These are phyloP conservation scores for Odontocerum albicorne DNA, from an alignment of 2,888 invertebrate species.

Conservation along the genomic window DNA sequence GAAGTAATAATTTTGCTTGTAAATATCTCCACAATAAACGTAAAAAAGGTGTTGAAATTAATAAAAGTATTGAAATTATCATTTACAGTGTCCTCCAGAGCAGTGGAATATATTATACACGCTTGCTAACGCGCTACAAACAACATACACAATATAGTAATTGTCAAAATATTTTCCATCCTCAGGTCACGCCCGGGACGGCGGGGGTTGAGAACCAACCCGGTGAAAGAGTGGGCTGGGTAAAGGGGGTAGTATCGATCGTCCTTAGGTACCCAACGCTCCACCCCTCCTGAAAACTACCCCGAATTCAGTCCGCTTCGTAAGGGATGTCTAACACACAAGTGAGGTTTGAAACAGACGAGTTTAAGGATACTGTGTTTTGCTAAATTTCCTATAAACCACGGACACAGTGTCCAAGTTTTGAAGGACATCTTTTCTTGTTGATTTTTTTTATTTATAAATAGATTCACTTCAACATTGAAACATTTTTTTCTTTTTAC, in stretches of 20 bases:
- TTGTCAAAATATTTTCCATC: conserved; percentile 22
- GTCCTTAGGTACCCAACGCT: conserved; percentile 1
- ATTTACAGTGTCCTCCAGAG: too few relatives aligned
- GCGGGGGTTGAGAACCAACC: not conserved
- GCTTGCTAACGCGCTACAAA: conserved; percentile 6
- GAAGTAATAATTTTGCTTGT: too few relatives aligned
- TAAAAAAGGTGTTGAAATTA: too few relatives aligned
- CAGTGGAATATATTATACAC: too few relatives aligned
- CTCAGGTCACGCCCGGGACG: conserved; percentile 12
- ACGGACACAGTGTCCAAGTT: too few relatives aligned
- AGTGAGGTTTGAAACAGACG: conserved; percentile 8
- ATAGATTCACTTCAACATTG: too few relatives aligned
- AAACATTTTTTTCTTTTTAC: too few relatives aligned
- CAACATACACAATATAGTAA: conserved; percentile 18
- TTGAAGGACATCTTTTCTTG: too few relatives aligned
- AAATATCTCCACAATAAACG: too few relatives aligned
- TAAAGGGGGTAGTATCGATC: conserved; percentile 13
- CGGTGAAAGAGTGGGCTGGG: not conserved
- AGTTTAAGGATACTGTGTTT: not conserved
- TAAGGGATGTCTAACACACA: conserved; percentile 11
- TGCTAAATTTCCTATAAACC: too few relatives aligned
- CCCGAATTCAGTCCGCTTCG: not conserved
- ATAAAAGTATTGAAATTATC: too few relatives aligned
- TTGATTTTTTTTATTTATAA: too few relatives aligned
- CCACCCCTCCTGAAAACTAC: not conserved